phyloP scores from a whole-genome alignment of 2,888 invertebrate species.

The Drosophila sordidula region DNA sequence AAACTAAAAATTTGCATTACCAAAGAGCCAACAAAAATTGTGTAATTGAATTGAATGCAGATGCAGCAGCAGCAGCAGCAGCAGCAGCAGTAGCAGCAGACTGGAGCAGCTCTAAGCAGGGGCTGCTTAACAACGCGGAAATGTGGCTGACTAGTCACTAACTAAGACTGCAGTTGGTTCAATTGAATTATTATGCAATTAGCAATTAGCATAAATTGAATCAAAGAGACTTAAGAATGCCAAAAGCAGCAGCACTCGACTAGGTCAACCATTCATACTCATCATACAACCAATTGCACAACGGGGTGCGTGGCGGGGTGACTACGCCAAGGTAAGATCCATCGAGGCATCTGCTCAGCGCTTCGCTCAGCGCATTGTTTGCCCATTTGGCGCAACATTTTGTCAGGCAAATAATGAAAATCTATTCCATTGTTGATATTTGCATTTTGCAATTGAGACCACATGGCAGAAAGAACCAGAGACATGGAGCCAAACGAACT shows the following conservation, averaged over 20 bases:
- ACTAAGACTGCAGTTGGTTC: constrained; percentile 50
- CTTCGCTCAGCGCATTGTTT: constrained; percentile 51
- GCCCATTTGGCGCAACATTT: constrained; percentile 70
- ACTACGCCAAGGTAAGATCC: constrained; percentile 53
- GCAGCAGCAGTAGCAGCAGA: no score
- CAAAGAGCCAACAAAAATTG: constrained; percentile 56
- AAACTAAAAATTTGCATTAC: constrained; percentile 59
- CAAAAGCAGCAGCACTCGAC: constrained; percentile 67
- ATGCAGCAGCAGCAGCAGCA: constrained; percentile 33
- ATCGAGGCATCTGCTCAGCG: constrained; percentile 15
- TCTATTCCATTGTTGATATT: constrained; percentile 73
- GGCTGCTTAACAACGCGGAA: constrained; percentile 68
- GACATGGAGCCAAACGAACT: constrained; percentile 26
- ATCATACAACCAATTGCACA: constrained; percentile 34
- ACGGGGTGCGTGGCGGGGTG: constrained; percentile 28
- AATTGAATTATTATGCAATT: constrained; percentile 82
- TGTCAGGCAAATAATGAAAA: constrained; percentile 75
- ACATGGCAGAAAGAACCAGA: constrained; percentile 39
- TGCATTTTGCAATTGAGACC: constrained; percentile 71
- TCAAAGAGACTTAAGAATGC: constrained; percentile 57
- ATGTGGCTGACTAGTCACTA: constrained; percentile 56
- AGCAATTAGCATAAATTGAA: constrained; percentile 81
- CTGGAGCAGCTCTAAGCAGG: constrained; percentile 24
- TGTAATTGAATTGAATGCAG: constrained; percentile 69
- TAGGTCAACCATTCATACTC: constrained; percentile 65